phyloP scores from a whole-genome alignment of 2,888 invertebrate species.

The Hololepta plana region DNA sequence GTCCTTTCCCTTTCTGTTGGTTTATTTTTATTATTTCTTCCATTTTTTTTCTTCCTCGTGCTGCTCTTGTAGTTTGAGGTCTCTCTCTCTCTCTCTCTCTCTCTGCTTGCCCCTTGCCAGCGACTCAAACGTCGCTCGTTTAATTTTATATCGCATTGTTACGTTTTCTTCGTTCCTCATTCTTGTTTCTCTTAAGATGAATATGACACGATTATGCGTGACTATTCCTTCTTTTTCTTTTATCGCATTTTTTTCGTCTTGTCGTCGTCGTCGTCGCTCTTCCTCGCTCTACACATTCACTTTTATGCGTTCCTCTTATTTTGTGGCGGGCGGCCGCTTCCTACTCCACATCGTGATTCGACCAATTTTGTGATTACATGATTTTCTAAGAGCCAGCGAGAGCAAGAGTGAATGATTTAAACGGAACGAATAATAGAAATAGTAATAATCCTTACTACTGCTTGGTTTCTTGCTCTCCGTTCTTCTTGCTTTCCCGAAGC shows the following conservation, averaged over 20 bases:
- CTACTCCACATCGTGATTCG: constrained; percentile 10
- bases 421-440: too few species aligned
- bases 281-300: constrained; percentile 1
- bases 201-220: constrained; percentile 28
- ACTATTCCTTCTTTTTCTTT: constrained; percentile 12
- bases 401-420: too few species aligned
- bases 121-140: constrained; percentile 6
- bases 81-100: not conserved
- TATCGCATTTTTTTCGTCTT: too few species aligned
- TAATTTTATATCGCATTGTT: constrained; percentile 12
- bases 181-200: constrained; percentile 11
- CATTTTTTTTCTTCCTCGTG: too few species aligned
- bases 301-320: not conserved
- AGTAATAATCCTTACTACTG: too few species aligned
- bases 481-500: too few species aligned
- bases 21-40: not conserved
- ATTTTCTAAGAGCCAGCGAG: too few species aligned
- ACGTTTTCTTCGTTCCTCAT: constrained; percentile 8
- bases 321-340: too few species aligned
- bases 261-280: too few species aligned
- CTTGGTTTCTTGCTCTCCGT: too few species aligned
- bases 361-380: constrained; percentile 28
- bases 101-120: not conserved
- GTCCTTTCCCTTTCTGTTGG: constrained; percentile 1
- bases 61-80: too few species aligned